Evolutionary conservation across 2,888 invertebrate genomes (phyloP).

Genomic region (Synergus laeviventris): DNA sequence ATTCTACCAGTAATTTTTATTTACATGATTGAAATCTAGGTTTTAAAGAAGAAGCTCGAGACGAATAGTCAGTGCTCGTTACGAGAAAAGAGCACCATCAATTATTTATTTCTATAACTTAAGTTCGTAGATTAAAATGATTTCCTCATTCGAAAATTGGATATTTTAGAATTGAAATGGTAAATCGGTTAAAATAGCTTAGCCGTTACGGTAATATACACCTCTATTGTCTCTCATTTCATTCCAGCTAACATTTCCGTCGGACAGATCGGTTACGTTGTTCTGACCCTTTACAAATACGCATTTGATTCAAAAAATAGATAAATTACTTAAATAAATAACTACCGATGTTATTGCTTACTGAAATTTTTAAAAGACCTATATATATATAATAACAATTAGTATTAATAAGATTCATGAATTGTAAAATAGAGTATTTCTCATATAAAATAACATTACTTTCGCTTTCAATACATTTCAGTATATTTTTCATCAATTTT

Average conservation of each 20-base stretch:
- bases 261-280: slow-evolving; percentile 15
- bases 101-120: not conserved
- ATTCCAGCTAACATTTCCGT: slow-evolving; percentile 16
- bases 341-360: not conserved
- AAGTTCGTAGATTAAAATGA: not conserved
- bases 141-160: not conserved
- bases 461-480: not conserved
- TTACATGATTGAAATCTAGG: slow-evolving; percentile 36
- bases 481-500: not conserved
- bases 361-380: not conserved
- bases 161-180: slow-evolving; percentile 1
- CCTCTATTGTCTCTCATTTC: slow-evolving; percentile 26
- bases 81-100: slow-evolving; percentile 38
- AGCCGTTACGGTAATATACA: slow-evolving; percentile 35
- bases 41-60: slow-evolving; percentile 19
- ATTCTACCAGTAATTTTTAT: slow-evolving; percentile 8
- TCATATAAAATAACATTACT: slow-evolving; percentile 13
- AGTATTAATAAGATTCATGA: slow-evolving; percentile 22
- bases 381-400: slow-evolving; percentile 22
- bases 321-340: slow-evolving; percentile 28
- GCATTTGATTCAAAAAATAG: not conserved
- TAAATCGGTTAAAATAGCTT: slow-evolving; percentile 9
- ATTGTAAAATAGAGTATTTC: slow-evolving; percentile 20
- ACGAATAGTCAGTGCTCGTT: slow-evolving; percentile 41
- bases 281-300: slow-evolving; percentile 32